Percentiles rank a stretch among this genome's conserved stretches.
Conservation (phyloP, 2,888 invertebrate species). For the Candidula unifasciata region DNA sequence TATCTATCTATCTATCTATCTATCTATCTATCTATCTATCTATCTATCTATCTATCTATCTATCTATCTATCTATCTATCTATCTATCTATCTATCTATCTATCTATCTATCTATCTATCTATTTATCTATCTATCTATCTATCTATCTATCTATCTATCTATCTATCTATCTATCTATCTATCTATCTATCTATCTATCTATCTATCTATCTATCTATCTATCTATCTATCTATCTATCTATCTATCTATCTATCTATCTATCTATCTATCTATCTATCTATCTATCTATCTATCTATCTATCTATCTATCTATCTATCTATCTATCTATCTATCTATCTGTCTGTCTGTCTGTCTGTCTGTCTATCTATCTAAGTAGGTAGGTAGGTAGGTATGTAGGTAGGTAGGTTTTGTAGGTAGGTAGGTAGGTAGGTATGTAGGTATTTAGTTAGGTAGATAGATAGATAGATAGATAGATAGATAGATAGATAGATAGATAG, state of each 20-base stretch:
- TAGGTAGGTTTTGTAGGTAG: too few relatives aligned
- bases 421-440: too few relatives aligned
- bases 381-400: too few relatives aligned
- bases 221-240: slow-evolving; percentile 3
- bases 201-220: slow-evolving; percentile 9
- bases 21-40: slow-evolving; percentile 11
- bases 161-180: slow-evolving; percentile 14
- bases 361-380: too few relatives aligned
- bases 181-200: slow-evolving; percentile 14
- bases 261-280: slow-evolving; percentile 14
- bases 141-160: slow-evolving; percentile 11
- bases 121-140: neutral
- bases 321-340: neutral
- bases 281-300: slow-evolving; percentile 14
- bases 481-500: too few relatives aligned
- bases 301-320: slow-evolving; percentile 14
- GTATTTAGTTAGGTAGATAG: too few relatives aligned
- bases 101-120: slow-evolving; percentile 7
- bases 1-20: slow-evolving; percentile 3
- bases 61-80: slow-evolving; percentile 14
- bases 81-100: slow-evolving; percentile 14
- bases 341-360: too few relatives aligned
- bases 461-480: too few relatives aligned
- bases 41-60: slow-evolving; percentile 14
- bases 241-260: slow-evolving; percentile 11